Conservation (phyloP, 1,140 invertebrate species). For the Drosophila baimaii region DNA sequence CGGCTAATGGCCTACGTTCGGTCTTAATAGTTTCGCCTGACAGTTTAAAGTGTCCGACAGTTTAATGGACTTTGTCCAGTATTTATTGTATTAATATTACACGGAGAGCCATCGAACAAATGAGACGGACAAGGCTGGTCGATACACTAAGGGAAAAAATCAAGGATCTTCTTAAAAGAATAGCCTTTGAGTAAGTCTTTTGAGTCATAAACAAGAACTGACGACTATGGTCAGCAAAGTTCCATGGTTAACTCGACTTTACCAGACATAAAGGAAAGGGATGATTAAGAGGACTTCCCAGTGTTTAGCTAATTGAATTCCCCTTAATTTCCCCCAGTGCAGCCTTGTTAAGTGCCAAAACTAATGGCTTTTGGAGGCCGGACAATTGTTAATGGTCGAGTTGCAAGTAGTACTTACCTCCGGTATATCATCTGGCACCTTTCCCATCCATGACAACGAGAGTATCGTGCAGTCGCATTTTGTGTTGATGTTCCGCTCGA, state of each 20-base stretch:
- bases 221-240: too few species aligned
- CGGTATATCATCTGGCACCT: slow-evolving; percentile 96
- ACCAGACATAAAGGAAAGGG: too few species aligned
- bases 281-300: too few species aligned
- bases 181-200: neutral
- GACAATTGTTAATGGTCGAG: slow-evolving; percentile 16
- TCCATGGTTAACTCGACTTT: too few species aligned
- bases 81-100: slow-evolving; percentile 79
- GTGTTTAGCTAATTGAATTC: too few species aligned
- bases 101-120: slow-evolving; percentile 10
- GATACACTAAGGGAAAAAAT: slow-evolving; percentile 10
- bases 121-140: neutral
- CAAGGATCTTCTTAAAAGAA: too few species aligned
- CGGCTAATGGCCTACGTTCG: slow-evolving; percentile 30
- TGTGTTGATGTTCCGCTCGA: slow-evolving; percentile 95
- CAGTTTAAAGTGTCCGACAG: slow-evolving; percentile 70
- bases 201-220: too few species aligned
- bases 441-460: slow-evolving; percentile 98
- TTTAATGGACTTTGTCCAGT: slow-evolving; percentile 70
- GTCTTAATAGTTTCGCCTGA: slow-evolving; percentile 55
- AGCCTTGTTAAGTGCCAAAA: neutral
- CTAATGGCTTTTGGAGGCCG: slow-evolving; percentile 39
- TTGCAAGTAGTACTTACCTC: slow-evolving; percentile 88
- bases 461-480: slow-evolving; percentile 97
- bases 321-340: neutral